Conservation (phyloP, 2,888 invertebrate genomes). For the Crematogaster levior region DNA sequence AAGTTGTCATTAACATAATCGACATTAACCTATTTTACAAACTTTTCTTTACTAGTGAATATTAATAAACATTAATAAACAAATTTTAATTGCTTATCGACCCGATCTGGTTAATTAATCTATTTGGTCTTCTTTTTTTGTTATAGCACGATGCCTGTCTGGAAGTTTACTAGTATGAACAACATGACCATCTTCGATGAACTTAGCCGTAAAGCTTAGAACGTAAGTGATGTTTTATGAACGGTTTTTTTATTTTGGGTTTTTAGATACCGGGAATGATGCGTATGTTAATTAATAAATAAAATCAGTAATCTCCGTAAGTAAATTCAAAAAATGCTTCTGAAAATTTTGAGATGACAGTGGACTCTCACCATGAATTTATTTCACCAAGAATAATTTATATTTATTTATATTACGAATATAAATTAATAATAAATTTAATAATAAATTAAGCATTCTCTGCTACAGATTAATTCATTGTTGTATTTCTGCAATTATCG, state of each 20-base stretch:
- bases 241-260: not conserved
- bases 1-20: not conserved
- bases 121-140: not conserved
- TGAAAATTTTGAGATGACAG: not conserved
- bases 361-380: not conserved
- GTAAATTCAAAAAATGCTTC: too few relatives aligned
- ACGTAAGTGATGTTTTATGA: conserved; percentile 18
- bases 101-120: too few relatives aligned
- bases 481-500: not conserved
- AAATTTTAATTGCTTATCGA: too few relatives aligned
- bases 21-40: not conserved
- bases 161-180: not conserved
- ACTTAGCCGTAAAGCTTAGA: not conserved
- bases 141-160: conserved; percentile 20
- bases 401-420: conserved; percentile 12
- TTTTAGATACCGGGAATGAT: not conserved
- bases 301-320: not conserved
- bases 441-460: not conserved
- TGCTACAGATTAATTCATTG: not conserved
- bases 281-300: not conserved
- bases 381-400: too few relatives aligned
- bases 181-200: conserved; percentile 14
- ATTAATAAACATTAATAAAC: too few relatives aligned
- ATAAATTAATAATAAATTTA: conserved; percentile 51
- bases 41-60: too few relatives aligned